Conservation (phyloP, 2,113 vertebrate genomes). For the Rhinopithecus roxellana region DNA sequence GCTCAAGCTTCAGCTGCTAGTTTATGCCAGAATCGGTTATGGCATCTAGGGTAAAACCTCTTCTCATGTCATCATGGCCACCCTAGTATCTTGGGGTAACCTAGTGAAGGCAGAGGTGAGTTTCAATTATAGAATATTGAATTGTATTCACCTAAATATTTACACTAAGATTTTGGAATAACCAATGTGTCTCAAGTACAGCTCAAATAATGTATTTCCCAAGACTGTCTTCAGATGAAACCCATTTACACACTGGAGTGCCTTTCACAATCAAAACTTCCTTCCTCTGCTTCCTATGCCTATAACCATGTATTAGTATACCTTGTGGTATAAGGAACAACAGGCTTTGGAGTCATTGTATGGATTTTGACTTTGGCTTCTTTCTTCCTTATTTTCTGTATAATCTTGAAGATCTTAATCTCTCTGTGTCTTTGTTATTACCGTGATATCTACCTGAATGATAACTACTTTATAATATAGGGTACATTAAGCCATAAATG, state of each 20-base stretch:
- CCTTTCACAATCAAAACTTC: background rate
- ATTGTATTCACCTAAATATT: background rate
- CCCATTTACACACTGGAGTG: accelerated
- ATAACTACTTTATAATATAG: background rate
- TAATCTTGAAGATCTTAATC: background rate
- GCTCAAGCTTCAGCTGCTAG: accelerated
- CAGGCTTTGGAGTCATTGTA: background rate
- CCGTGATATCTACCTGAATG: background rate
- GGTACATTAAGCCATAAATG: background rate
- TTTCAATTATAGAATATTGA: background rate
- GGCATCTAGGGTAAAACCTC: accelerated
- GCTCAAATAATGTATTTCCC: background rate
- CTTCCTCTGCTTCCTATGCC: background rate
- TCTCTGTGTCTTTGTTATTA: background rate
- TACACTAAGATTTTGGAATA: background rate
- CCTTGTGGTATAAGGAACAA: background rate
- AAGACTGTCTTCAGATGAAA: background rate
- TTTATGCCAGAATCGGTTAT: background rate
- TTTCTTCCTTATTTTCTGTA: background rate
- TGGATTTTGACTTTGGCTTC: background rate
- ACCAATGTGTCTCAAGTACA: background rate
- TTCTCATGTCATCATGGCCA: background rate
- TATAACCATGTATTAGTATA: too few relatives aligned
- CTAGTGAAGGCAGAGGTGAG: background rate
- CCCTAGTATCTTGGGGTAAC: background rate